Evolutionary conservation across 2,888 invertebrate genomes (phyloP).

Genomic region (Clusia tigrina): DNA sequence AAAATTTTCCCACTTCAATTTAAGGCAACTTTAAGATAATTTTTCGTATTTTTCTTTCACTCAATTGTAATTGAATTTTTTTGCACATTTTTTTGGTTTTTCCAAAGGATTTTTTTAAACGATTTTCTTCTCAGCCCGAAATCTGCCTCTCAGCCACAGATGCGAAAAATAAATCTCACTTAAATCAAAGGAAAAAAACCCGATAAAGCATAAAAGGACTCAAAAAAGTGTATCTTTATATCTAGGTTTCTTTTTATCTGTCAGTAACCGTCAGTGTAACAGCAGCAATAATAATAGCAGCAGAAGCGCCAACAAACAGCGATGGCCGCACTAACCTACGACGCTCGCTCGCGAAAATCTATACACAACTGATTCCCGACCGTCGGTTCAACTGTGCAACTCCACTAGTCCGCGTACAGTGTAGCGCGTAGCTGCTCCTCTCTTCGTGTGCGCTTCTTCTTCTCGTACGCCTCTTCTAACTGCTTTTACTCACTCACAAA

Average conservation of each 20-base stretch:
- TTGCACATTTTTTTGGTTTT: background rate
- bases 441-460: slow-evolving; percentile 5
- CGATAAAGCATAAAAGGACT: background rate
- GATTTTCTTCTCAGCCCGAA: background rate
- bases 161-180: background rate
- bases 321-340: slow-evolving; percentile 19
- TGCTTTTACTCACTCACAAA: background rate
- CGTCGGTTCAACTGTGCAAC: slow-evolving; percentile 12
- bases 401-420: background rate
- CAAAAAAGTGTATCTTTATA: slow-evolving; percentile 3
- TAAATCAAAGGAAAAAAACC: background rate
- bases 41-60: background rate
- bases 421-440: slow-evolving; percentile 16
- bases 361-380: slow-evolving; percentile 24
- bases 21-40: background rate
- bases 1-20: background rate
- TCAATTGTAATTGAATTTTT: background rate
- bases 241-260: slow-evolving; percentile 4
- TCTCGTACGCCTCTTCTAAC: background rate
- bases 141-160: background rate
- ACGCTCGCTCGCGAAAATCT: slow-evolving; percentile 27
- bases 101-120: background rate
- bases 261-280: background rate
- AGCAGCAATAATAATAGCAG: background rate
- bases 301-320: background rate